Base-by-base conservation (phyloP, 2,113 vertebrate species). In the Otus sunia region DNA sequence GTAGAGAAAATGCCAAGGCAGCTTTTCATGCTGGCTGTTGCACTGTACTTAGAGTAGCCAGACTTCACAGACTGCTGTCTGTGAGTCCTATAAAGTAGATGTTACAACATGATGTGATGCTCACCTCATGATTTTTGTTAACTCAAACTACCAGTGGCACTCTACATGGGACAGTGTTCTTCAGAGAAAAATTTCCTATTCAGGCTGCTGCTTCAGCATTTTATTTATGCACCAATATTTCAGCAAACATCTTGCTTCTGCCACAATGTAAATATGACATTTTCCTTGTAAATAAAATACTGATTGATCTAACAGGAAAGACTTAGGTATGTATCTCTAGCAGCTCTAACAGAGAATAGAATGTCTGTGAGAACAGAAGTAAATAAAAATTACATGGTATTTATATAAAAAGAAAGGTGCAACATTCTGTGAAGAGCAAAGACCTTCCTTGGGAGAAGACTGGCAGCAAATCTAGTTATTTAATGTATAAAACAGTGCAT, bases 341-440 rank as follows among this genome's bases (percentile, higher is more conserved):
- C 12, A 64, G 45, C 37, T 86, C 66, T 69, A 78, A 52, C 37
- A 8, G 43, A 74, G 36, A 49, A 25, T 34, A 68, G 39, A 90
- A 92, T 45, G 36, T 71, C n/a, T 68, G 13, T 68, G 85, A 76
- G 69, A 85, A 85, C 12, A 79, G 80, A 77, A 92, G 26, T 53
- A 82, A 88, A 90, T 88, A 94, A 94, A 95, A 66, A 59, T 88
- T 91, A 81, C 74, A 66, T n/a, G 81, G 45, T 86, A 87, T 91
- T 71, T 86, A 49, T 74, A 63, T 19, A 43, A 86, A 85, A 43
- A 50, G 30, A 43, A 92, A 95, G 29, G 36, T 69, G 74, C 1
- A 10, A 63, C 30, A 25, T 84, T 91, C 41, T 85, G 18, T 69
- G 81, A 92, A 64, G 50, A 75, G 49, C 52, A 73, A 75, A 90